phyloP scores from a whole-genome alignment of 2,888 invertebrate species.

The Zygogramma bicolorata region DNA sequence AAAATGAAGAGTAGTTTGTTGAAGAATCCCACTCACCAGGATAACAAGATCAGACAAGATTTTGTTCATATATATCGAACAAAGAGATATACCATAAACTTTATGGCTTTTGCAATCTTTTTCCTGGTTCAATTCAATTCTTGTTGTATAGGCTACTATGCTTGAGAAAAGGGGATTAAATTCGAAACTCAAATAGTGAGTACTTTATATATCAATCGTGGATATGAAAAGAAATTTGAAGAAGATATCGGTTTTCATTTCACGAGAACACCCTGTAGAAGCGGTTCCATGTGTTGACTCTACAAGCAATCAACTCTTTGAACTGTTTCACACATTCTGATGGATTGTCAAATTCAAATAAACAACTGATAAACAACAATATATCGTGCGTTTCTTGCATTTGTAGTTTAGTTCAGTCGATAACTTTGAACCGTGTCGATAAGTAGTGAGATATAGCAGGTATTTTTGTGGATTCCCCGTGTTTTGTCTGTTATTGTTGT shows the following conservation, averaged over 20 bases:
- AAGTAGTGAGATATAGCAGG: neutral
- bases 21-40: too few species aligned
- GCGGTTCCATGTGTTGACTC: neutral
- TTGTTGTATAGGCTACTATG: too few species aligned
- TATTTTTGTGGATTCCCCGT: neutral
- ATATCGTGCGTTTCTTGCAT: neutral
- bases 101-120: too few species aligned
- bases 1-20: too few species aligned
- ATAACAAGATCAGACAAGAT: too few species aligned
- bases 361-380: neutral
- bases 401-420: neutral
- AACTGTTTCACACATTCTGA: neutral
- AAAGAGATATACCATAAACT: too few species aligned
- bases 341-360: neutral
- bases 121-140: too few species aligned
- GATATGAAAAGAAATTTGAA: neutral
- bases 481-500: neutral
- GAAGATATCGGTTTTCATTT: neutral
- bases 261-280: neutral
- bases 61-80: too few species aligned
- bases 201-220: too few species aligned
- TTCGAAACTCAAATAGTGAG: too few species aligned
- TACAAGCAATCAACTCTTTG: neutral
- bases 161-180: too few species aligned
- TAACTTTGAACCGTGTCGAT: neutral